Conservation (phyloP, 2,888 invertebrate genomes). For the Limnephilus marmoratus region DNA sequence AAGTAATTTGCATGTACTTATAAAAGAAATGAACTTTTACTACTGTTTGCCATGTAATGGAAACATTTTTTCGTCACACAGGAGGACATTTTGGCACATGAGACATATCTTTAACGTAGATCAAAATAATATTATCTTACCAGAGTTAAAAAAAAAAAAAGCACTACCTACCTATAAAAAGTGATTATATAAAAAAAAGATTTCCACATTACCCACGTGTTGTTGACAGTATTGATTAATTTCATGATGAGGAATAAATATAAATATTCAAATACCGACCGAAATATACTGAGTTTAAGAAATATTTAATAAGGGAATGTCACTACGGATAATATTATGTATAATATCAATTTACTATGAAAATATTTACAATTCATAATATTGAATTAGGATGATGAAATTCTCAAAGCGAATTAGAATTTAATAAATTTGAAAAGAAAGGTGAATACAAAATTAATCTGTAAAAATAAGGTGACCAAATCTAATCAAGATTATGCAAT, state of each 20-base stretch:
- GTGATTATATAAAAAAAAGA: background rate
- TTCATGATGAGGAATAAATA: background rate
- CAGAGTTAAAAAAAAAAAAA: background rate
- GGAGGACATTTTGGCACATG: too few species aligned
- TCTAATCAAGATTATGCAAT: slow-evolving; percentile 56
- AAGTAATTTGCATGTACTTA: too few species aligned
- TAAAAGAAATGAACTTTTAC: too few species aligned
- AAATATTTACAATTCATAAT: too few species aligned
- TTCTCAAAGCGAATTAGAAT: background rate
- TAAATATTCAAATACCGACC: background rate
- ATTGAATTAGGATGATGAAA: background rate
- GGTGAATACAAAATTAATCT: background rate
- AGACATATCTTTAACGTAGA: too few species aligned
- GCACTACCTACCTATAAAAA: background rate
- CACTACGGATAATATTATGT: background rate
- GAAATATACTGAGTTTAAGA: background rate
- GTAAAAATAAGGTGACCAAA: background rate
- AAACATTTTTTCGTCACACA: too few species aligned
- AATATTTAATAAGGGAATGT: background rate
- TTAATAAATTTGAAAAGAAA: background rate
- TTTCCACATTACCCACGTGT: background rate
- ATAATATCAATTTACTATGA: background rate
- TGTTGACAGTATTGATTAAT: background rate
- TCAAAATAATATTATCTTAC: too few species aligned
- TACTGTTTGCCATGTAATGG: too few species aligned